phyloP scores from a whole-genome alignment of 92 coral and sea anemone genomes.

The Palythoa grandis region DNA sequence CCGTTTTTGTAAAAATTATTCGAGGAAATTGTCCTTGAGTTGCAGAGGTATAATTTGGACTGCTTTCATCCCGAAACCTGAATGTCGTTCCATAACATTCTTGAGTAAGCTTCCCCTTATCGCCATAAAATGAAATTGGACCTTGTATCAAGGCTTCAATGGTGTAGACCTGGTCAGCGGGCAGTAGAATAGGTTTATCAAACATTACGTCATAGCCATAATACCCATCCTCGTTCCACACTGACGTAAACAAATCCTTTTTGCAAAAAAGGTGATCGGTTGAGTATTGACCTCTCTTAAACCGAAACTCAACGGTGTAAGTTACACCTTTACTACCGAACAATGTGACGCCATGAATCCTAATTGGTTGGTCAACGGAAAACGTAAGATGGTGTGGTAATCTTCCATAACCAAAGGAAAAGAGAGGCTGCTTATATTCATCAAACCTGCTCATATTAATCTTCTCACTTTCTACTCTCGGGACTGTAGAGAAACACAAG shows the following conservation, averaged over 20 bases:
- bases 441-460: too few species aligned
- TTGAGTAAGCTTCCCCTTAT: slow-evolving; percentile 19
- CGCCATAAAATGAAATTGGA: slow-evolving; percentile 33
- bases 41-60: background rate
- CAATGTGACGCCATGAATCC: too few species aligned
- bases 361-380: background rate
- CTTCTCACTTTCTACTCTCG: background rate
- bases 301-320: too few species aligned
- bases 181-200: too few species aligned
- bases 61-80: slow-evolving; percentile 33
- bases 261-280: background rate
- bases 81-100: slow-evolving; percentile 43
- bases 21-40: slow-evolving; percentile 35
- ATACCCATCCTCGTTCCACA: too few species aligned
- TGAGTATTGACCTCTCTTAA: background rate
- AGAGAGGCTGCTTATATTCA: too few species aligned
- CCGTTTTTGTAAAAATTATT: slow-evolving; percentile 17
- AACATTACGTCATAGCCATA: too few species aligned
- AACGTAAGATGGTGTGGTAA: background rate
- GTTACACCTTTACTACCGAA: too few species aligned
- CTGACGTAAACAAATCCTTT: too few species aligned
- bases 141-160: slow-evolving; percentile 9
- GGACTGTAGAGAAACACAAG: background rate
- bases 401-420: too few species aligned
- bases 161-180: slow-evolving; percentile 39